Conservation (phyloP, 2,888 invertebrate species). For the Agrilus cyanescens region DNA sequence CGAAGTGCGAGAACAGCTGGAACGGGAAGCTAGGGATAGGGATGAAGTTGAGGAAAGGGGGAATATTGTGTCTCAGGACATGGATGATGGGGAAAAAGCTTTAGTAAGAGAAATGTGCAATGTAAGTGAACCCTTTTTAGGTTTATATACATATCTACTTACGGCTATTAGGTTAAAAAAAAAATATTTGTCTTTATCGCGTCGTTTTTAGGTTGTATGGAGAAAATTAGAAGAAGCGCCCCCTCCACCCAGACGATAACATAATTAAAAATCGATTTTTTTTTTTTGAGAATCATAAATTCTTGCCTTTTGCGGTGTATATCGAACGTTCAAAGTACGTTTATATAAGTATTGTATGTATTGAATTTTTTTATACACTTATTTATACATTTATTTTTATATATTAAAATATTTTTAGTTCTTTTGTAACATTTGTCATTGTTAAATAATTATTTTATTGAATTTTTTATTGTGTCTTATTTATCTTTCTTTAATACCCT, state of each 20-base stretch:
- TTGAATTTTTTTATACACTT: too few relatives aligned
- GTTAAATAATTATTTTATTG: too few relatives aligned
- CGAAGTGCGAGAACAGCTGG: constrained; percentile 79
- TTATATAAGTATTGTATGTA: too few relatives aligned
- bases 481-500: too few relatives aligned
- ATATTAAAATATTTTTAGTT: too few relatives aligned
- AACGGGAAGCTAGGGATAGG: constrained; percentile 46
- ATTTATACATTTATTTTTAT: too few relatives aligned
- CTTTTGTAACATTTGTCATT: too few relatives aligned
- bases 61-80: constrained; percentile 42
- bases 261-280: not conserved
- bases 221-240: constrained; percentile 78
- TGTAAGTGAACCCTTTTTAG: constrained; percentile 37
- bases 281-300: too few relatives aligned
- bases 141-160: not conserved
- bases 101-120: constrained; percentile 93
- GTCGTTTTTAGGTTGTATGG: constrained; percentile 64
- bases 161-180: not conserved
- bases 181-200: too few relatives aligned
- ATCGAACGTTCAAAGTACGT: too few relatives aligned
- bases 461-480: too few relatives aligned
- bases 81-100: constrained; percentile 83
- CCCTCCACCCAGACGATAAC: constrained; percentile 45
- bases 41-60: constrained; percentile 24
- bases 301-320: too few relatives aligned